Percentiles rank a stretch among this genome's conserved stretches.
phyloP scores from a whole-genome alignment of 2,888 invertebrate genomes.

The Meandrusa payeni region DNA sequence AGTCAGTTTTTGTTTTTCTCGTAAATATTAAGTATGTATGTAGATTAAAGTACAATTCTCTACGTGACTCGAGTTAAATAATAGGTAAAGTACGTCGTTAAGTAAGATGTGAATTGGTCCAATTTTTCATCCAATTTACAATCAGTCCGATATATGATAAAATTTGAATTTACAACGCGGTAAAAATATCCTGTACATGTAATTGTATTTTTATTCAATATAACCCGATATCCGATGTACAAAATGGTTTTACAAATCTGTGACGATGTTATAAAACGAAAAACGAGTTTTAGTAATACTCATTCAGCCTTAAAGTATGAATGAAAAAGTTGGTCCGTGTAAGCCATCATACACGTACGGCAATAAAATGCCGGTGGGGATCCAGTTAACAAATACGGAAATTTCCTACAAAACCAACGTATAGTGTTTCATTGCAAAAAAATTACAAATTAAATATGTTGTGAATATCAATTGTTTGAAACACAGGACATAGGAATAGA shows the following conservation, averaged over 20 bases:
- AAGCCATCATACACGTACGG: conserved; percentile 14
- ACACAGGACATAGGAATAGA: too few relatives aligned
- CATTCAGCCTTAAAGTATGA: conserved; percentile 25
- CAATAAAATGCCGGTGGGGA: conserved; percentile 20
- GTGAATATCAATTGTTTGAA: too few relatives aligned
- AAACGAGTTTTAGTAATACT: conserved; percentile 23
- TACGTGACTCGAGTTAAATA: neutral
- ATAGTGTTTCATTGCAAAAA: neutral
- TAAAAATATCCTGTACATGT: conserved; percentile 20
- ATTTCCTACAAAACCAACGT: conserved; percentile 13
- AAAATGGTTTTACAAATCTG: conserved; percentile 22
- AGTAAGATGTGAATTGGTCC: neutral
- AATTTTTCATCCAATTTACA: conserved; percentile 10
- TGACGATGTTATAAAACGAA: conserved; percentile 24
- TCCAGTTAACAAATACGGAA: conserved; percentile 20
- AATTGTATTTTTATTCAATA: conserved; percentile 23
- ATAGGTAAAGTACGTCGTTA: neutral
- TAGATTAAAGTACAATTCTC: too few relatives aligned
- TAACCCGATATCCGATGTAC: conserved; percentile 19
- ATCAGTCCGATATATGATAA: conserved; percentile 7
- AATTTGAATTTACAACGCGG: conserved; percentile 23
- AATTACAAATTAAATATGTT: too few relatives aligned
- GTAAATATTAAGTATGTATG: too few relatives aligned
- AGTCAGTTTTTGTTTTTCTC: too few relatives aligned
- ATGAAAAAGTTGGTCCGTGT: conserved; percentile 23